These are phyloP conservation scores for Dasyprocta punctata DNA, from an alignment of 2,113 vertebrate species.

Conservation along the genomic window DNA sequence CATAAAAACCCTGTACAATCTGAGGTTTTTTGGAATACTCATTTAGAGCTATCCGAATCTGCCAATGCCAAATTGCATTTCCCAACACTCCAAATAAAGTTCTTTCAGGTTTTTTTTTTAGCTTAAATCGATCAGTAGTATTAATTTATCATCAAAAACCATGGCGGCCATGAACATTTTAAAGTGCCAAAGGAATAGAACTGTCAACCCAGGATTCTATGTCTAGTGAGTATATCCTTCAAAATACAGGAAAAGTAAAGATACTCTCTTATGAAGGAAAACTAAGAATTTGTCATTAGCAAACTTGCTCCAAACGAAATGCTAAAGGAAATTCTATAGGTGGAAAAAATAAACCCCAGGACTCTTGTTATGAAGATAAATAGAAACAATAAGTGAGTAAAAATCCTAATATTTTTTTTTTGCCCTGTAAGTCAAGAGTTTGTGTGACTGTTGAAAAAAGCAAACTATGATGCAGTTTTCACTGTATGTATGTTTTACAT, in stretches of 20 bases:
- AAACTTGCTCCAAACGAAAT: background rate
- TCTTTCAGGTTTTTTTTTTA: background rate
- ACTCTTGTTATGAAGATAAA: background rate
- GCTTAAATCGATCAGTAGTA: background rate
- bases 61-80: background rate
- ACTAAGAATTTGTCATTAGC: background rate
- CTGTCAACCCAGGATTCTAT: background rate
- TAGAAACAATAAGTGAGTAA: background rate
- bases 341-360: background rate
- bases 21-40: background rate
- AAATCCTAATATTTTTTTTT: background rate
- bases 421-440: background rate
- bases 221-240: background rate
- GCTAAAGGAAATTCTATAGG: background rate
- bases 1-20: background rate
- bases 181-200: background rate
- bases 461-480: background rate
- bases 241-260: background rate
- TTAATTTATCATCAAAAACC: background rate
- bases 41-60: background rate
- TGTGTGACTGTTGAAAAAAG: constrained; percentile 1
- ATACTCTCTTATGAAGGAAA: background rate
- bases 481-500: background rate
- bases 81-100: background rate
- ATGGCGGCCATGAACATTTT: background rate